Evolutionary conservation across 2,113 vertebrate species (phyloP).

Genomic region (Melanerpes formicivorus): DNA sequence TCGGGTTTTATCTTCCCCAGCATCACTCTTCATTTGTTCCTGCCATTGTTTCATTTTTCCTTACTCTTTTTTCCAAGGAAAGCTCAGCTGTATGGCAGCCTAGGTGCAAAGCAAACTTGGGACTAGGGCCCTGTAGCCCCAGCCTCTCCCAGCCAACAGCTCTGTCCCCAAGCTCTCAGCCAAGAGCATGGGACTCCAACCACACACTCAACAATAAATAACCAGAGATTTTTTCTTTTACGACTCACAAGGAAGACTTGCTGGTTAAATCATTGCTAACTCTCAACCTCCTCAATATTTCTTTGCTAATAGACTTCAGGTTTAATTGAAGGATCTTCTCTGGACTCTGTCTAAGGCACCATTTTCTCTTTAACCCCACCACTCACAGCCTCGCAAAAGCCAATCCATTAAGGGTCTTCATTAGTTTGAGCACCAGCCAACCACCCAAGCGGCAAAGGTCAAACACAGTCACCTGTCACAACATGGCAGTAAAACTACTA

Average conservation of each 20-base stretch:
- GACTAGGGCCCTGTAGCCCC: background rate
- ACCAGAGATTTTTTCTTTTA: constrained; percentile 36
- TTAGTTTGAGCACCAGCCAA: constrained; percentile 81
- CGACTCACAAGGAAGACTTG: constrained; percentile 66
- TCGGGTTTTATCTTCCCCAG: constrained; percentile 45
- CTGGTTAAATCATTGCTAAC: constrained; percentile 79
- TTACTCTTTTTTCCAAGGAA: background rate
- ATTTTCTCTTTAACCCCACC: constrained; percentile 78
- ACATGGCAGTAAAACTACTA: constrained; percentile 83
- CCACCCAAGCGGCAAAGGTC: constrained; percentile 82
- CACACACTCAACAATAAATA: constrained; percentile 57
- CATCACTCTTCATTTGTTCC: constrained; percentile 48
- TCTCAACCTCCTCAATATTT: constrained; percentile 81
- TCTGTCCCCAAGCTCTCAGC: background rate
- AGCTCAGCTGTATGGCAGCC: background rate
- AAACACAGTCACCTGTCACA: constrained; percentile 84
- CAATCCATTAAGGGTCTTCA: constrained; percentile 83
- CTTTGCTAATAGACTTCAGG: constrained; percentile 81
- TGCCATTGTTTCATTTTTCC: constrained; percentile 28
- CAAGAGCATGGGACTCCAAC: background rate
- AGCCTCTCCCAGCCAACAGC: background rate
- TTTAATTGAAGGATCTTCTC: constrained; percentile 82
- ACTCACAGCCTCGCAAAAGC: constrained; percentile 75
- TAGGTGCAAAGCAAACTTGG: background rate
- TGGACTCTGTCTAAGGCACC: constrained; percentile 78